Evolutionary conservation across 2,797 vertebrate genomes (phyloP).

Genomic region (Oreochromis grahami): DNA sequence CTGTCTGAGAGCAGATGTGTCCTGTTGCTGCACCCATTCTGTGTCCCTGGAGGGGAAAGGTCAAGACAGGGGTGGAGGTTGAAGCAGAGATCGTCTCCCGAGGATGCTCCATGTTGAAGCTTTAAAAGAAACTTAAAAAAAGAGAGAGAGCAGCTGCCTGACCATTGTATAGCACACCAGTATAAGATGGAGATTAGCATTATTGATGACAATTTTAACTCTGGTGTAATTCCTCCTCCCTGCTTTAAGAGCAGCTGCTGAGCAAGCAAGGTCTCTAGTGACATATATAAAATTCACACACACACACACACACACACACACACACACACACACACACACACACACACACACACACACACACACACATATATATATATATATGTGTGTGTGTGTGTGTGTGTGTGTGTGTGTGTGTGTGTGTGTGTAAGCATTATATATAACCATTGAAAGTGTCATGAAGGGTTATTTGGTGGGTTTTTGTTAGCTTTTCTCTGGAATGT

Average conservation of each 20-base stretch:
- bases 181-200: conserved; percentile 36
- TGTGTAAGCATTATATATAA: not conserved
- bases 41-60: conserved; percentile 68
- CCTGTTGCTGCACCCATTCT: conserved; percentile 59
- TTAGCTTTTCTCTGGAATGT: not conserved
- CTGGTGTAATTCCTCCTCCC: conserved; percentile 38
- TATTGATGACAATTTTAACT: conserved; percentile 55
- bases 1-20: conserved; percentile 79
- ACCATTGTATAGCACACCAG: not conserved
- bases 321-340: not conserved
- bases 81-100: conserved; percentile 45
- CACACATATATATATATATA: accelerated
- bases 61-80: conserved; percentile 64
- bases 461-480: not conserved
- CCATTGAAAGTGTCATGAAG: not conserved
- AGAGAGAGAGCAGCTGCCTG: conserved; percentile 73
- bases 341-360: not conserved
- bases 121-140: conserved; percentile 53
- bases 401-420: accelerated
- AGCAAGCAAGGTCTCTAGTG: not conserved
- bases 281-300: not conserved
- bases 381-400: accelerated
- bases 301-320: not conserved
- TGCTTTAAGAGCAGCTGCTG: conserved; percentile 6
- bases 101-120: conserved; percentile 68